Evolutionary conservation across 2,797 vertebrate species (phyloP).

Genomic region (Loriculus beryllinus): DNA sequence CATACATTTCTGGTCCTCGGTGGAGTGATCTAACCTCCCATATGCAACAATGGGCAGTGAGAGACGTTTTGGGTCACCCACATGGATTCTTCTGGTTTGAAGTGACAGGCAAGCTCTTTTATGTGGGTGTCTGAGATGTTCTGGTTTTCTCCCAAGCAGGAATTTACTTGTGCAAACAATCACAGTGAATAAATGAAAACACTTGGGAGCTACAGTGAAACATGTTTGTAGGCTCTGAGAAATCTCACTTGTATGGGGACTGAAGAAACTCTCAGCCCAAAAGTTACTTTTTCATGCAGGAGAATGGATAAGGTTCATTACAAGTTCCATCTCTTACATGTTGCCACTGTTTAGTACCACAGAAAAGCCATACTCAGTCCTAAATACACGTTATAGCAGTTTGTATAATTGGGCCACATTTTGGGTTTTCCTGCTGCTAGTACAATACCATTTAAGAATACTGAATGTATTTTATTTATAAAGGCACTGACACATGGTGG

Average conservation of each 20-base stretch:
- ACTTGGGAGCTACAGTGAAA: background rate
- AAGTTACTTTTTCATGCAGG: background rate
- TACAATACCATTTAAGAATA: background rate
- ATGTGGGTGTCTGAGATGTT: background rate
- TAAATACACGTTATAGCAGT: background rate
- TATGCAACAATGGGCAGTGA: accelerated
- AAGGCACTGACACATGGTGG: background rate
- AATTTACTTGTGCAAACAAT: background rate
- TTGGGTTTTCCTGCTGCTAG: background rate
- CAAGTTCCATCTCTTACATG: background rate
- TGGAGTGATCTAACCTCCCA: background rate
- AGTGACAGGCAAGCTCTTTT: accelerated
- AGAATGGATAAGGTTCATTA: background rate
- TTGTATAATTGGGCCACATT: background rate
- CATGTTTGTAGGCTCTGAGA: background rate
- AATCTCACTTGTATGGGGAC: background rate
- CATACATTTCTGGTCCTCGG: background rate
- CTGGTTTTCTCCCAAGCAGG: background rate
- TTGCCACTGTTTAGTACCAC: background rate
- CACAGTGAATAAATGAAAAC: background rate
- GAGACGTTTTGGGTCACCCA: background rate
- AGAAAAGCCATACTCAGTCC: background rate
- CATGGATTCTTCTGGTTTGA: background rate
- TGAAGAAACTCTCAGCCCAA: background rate
- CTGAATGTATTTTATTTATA: background rate